Conservation (phyloP, 2,113 vertebrate genomes). For the Scomber japonicus region DNA sequence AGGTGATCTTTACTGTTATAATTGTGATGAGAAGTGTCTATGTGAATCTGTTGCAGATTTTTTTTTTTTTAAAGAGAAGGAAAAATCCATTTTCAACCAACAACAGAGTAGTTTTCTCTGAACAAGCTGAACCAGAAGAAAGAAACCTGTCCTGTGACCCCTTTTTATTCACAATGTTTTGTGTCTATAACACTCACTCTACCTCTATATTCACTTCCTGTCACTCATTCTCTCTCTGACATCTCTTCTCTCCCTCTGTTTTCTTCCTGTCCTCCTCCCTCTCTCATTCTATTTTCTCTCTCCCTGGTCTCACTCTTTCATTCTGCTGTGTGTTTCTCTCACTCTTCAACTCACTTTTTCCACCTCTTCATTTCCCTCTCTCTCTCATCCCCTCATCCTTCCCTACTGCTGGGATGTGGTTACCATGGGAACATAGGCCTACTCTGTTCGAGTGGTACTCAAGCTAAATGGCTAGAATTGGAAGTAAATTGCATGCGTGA, state of each 20-base stretch:
- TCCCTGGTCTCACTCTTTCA: not conserved
- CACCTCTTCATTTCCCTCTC: not conserved
- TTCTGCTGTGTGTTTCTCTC: not conserved
- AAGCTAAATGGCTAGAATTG: conserved; percentile 65
- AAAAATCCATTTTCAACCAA: too few relatives aligned
- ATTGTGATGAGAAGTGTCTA: too few relatives aligned
- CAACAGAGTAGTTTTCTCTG: too few relatives aligned
- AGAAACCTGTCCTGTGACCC: too few relatives aligned
- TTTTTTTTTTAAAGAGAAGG: too few relatives aligned
- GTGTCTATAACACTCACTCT: not conserved
- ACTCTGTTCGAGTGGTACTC: conserved; percentile 67
- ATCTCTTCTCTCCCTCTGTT: not conserved
- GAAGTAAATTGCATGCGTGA: conserved; percentile 35
- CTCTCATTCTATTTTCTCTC: not conserved
- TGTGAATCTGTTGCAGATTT: too few relatives aligned
- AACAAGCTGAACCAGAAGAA: too few relatives aligned
- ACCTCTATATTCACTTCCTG: not conserved
- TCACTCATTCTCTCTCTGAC: too few relatives aligned
- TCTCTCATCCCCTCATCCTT: conserved; percentile 28
- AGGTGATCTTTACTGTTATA: too few relatives aligned
- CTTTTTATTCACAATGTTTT: not conserved
- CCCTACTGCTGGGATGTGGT: conserved; percentile 56
- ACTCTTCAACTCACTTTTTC: conserved; percentile 48
- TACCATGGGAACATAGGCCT: conserved; percentile 54
- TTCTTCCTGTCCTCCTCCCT: not conserved